Base-by-base conservation (phyloP, 2,888 invertebrate genomes). In the Lasius fuliginosus region DNA sequence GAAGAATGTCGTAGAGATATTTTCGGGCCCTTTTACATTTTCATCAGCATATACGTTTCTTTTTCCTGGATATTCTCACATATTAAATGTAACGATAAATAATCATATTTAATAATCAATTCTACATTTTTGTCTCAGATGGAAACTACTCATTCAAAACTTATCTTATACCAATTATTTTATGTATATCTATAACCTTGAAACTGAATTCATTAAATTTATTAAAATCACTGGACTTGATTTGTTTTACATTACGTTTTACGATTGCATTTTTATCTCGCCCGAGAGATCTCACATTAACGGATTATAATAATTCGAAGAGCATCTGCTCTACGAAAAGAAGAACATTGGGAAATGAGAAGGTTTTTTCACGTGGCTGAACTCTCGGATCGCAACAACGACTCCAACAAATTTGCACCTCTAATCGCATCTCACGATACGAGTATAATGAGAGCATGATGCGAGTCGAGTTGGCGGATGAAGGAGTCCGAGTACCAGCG, bases 391-490 rank as follows among this genome's bases (percentile, higher is more conserved):
- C 83, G 68, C 86, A 86, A 85, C 86, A 86, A 86, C 88, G 88
- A 91, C 86, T 86, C 88, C 88, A 91, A 88, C 90, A 89, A 92
- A 89, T 91, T 90, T 90, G 90, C 90, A 90, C 90, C 91, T 90
- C 90, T 90, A 90, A 90, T 90, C 90, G 90, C 87, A 89, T 85
- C 87, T 88, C 87, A 83, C 90, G 90, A 90, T 90, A 90, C 91
- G 92, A 91, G 92, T 92, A 93, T 93, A 93, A 93, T 93, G 93
- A 93, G 93, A 92, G 93, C 91, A 93, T 92, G 93, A 92, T 91
- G 91, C 90, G 88, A 89, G 82, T 84, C 90, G 89, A 86, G 91
- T 84, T 86, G 86, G 90, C 88, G 90, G 89, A 91, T 91, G 90
- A 92, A 91, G 91, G 91, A 91, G 90, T 88, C 88, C 87, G 90